Conservation (phyloP, 2,113 vertebrate genomes). For the Tichodroma muraria region DNA sequence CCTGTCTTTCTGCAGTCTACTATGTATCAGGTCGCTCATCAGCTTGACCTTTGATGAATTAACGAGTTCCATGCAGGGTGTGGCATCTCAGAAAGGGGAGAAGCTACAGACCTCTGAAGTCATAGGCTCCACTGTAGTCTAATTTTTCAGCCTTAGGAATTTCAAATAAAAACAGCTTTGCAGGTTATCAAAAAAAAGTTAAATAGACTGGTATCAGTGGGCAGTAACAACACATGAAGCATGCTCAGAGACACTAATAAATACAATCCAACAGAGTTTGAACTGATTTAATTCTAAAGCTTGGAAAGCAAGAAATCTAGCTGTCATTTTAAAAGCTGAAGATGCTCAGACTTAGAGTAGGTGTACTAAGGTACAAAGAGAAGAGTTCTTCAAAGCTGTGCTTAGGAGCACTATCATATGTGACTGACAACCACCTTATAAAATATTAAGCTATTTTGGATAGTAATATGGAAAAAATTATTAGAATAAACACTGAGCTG, state of each 20-base stretch:
- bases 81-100: background rate
- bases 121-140: background rate
- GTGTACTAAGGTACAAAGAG: background rate
- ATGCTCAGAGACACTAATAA: background rate
- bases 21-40: background rate
- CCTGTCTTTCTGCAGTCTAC: background rate
- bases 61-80: background rate
- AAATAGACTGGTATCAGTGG: background rate
- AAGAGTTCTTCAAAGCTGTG: slow-evolving; percentile 7
- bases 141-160: background rate
- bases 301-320: background rate
- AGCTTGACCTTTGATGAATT: background rate
- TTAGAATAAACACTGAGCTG: slow-evolving; percentile 8
- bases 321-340: background rate
- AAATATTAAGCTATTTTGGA: slow-evolving; percentile 32
- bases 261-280: background rate
- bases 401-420: background rate
- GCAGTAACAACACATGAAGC: background rate
- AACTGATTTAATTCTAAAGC: background rate
- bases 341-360: background rate
- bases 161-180: background rate
- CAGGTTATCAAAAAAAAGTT: background rate
- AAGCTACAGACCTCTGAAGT: background rate
- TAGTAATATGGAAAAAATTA: slow-evolving; percentile 20
- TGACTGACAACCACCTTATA: slow-evolving; percentile 29